phyloP scores from a whole-genome alignment of 53 echinoderm and acorn worm genomes.

The Glandiceps talaboti region DNA sequence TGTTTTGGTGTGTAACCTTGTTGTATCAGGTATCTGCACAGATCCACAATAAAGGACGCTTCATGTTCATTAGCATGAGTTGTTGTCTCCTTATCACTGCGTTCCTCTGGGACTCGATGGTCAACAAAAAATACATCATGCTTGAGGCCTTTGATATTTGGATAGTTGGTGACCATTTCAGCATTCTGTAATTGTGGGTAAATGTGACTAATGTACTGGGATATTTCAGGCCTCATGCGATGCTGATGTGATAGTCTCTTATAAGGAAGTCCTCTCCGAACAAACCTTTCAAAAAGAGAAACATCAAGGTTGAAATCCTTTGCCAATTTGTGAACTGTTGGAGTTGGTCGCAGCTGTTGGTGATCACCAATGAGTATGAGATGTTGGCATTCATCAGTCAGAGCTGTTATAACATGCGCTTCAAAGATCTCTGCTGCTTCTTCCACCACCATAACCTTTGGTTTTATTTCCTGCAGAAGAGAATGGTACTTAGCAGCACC shows the following conservation, averaged over 20 bases:
- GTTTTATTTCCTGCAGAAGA: slow-evolving; percentile 36
- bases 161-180: slow-evolving; percentile 24
- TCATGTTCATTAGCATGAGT: slow-evolving; percentile 69
- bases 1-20: slow-evolving; percentile 45
- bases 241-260: slow-evolving; percentile 45
- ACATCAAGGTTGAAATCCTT: slow-evolving; percentile 56
- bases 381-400: slow-evolving; percentile 49
- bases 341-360: slow-evolving; percentile 84
- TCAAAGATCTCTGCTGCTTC: slow-evolving; percentile 5
- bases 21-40: slow-evolving; percentile 55
- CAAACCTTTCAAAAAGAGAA: slow-evolving; percentile 63
- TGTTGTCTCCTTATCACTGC: slow-evolving; percentile 43
- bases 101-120: slow-evolving; percentile 31
- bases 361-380: slow-evolving; percentile 80
- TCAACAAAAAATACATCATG: slow-evolving; percentile 52
- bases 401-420: neutral
- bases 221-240: slow-evolving; percentile 88
- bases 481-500: slow-evolving; percentile 52
- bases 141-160: slow-evolving; percentile 22
- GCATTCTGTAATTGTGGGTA: slow-evolving; percentile 44
- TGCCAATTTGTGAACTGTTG: slow-evolving; percentile 68
- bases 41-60: slow-evolving; percentile 38
- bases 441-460: slow-evolving; percentile 26
- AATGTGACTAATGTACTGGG: slow-evolving; percentile 51
- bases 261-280: slow-evolving; percentile 53